A percentile compares a stretch with the other conserved stretches of the same genome.
Conservation (phyloP, 2,113 vertebrate species). For the Etheostoma cragini region DNA sequence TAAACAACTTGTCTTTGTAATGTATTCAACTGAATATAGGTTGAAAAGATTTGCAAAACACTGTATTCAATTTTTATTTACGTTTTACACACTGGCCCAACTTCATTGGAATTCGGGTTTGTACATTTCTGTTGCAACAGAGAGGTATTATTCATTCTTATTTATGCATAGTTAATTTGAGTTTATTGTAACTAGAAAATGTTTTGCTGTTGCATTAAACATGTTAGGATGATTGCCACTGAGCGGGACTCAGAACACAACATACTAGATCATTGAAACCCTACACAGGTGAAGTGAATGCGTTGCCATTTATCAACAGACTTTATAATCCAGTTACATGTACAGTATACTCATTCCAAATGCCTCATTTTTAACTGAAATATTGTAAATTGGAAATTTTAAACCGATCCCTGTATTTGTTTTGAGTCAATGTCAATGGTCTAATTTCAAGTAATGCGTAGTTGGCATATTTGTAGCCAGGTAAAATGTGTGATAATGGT, state of each 20-base stretch:
- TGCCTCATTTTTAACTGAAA: conserved; percentile 80
- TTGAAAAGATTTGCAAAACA: too few relatives aligned
- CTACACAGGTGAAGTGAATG: conserved; percentile 30
- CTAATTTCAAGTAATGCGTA: conserved; percentile 89
- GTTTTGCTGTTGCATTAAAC: conserved; percentile 45
- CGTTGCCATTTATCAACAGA: conserved; percentile 46
- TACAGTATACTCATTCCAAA: conserved; percentile 75
- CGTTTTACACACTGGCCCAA: too few relatives aligned
- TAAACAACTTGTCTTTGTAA: too few relatives aligned
- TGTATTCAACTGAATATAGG: too few relatives aligned
- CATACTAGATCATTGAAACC: conserved; percentile 26
- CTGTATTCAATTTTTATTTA: too few relatives aligned
- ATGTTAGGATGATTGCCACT: conserved; percentile 71
- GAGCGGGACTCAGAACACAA: conserved; percentile 80
- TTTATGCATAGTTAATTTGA: conserved; percentile 52
- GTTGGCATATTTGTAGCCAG: conserved; percentile 91
- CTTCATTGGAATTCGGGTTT: too few relatives aligned
- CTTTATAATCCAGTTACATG: conserved; percentile 62
- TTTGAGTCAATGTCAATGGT: conserved; percentile 90
- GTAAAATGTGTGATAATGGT: conserved; percentile 93
- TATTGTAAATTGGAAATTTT: conserved; percentile 89
- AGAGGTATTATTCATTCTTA: conserved; percentile 56
- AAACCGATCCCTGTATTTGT: conserved; percentile 88
- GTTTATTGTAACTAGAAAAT: conserved; percentile 41
- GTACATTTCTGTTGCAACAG: conserved; percentile 31